phyloP scores from a whole-genome alignment of 2,113 vertebrate genomes.

The Brienomyrus brachyistius region DNA sequence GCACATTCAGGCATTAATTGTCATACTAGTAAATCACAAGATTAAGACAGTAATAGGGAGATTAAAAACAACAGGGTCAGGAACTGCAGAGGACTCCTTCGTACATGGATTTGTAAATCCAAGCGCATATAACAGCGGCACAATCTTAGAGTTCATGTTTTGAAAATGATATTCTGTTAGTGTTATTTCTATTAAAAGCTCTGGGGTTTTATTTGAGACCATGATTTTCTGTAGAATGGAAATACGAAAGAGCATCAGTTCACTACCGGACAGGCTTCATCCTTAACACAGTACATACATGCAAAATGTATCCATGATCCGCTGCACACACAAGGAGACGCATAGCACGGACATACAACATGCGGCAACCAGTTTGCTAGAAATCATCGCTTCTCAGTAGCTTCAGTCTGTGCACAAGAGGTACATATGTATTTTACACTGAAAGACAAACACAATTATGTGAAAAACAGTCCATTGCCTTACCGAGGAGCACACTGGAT shows the following conservation, averaged over 20 bases:
- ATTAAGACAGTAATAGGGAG: neutral
- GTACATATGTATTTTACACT: neutral
- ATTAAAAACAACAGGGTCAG: neutral
- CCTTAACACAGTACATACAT: neutral
- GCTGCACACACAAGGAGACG: neutral
- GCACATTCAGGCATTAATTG: neutral
- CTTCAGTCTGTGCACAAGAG: neutral
- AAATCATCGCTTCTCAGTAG: neutral
- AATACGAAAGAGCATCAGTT: neutral
- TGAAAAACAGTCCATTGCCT: constrained; percentile 31
- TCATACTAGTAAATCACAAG: neutral
- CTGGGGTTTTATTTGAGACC: neutral
- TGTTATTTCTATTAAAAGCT: neutral
- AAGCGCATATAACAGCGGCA: neutral
- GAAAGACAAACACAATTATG: neutral
- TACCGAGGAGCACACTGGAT: constrained; percentile 66
- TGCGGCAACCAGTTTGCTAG: neutral
- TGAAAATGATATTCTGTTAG: neutral
- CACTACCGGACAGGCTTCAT: neutral
- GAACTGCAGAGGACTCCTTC: neutral
- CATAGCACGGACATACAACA: neutral
- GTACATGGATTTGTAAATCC: neutral
- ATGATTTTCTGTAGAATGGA: neutral
- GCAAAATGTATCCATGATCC: neutral
- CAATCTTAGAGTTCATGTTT: neutral